Percentiles rank a stretch among this genome's conserved stretches.
Conservation (phyloP, 1,140 invertebrate species). For the Cydia splendana region DNA sequence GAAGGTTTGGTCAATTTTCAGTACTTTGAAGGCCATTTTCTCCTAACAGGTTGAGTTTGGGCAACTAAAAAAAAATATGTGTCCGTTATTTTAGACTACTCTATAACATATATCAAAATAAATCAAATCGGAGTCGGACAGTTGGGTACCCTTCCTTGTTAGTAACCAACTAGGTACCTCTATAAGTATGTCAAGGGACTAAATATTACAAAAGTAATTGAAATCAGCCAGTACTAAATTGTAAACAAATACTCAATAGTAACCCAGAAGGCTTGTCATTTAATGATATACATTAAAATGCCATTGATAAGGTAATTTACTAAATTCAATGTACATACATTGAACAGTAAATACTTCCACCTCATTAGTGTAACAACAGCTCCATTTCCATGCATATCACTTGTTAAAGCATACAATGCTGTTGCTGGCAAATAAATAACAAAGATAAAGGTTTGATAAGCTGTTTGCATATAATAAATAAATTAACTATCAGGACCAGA, state of each 20-base stretch:
- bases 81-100: too few species aligned
- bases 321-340: conserved; percentile 22
- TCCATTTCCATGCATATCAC: conserved; percentile 25
- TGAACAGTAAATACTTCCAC: conserved; percentile 13
- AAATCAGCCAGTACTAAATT: not conserved
- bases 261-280: not conserved
- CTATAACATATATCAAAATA: too few species aligned
- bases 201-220: too few species aligned
- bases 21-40: too few species aligned
- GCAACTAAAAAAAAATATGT: too few species aligned
- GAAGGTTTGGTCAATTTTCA: too few species aligned
- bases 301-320: conserved; percentile 10
- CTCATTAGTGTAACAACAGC: conserved; percentile 2
- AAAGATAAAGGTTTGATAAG: conserved; percentile 44
- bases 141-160: too few species aligned
- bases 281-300: conserved; percentile 28
- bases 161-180: too few species aligned
- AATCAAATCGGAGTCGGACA: too few species aligned
- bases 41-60: too few species aligned
- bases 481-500: conserved; percentile 48
- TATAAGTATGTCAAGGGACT: not conserved
- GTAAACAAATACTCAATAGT: not conserved
- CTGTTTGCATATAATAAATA: conserved; percentile 37
- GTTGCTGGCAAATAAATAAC: conserved; percentile 35
- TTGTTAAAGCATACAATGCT: conserved; percentile 38